Evolutionary conservation across 1,140 invertebrate genomes (phyloP).

Genomic region (Adelges cooleyi): DNA sequence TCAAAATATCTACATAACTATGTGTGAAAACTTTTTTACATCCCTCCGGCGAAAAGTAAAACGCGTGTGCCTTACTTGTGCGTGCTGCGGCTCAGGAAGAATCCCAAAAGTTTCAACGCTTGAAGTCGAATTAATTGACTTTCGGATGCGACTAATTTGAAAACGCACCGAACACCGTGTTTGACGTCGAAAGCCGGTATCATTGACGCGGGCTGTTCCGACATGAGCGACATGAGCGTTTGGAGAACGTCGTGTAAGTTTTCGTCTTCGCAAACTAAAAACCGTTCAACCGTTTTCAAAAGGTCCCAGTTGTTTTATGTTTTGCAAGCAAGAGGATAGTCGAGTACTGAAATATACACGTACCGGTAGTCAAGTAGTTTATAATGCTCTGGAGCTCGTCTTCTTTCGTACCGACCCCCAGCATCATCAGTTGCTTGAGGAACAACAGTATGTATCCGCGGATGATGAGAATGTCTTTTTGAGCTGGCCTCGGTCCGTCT

Average conservation of each 20-base stretch:
- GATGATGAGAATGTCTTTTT: conserved; percentile 88
- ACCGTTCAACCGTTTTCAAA: too few relatives aligned
- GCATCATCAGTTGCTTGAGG: conserved; percentile 91
- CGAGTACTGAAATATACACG: too few relatives aligned
- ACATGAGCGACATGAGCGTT: conserved; percentile 93
- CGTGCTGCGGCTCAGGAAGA: conserved; percentile 88
- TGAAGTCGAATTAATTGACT: conserved; percentile 92
- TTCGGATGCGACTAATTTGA: conserved; percentile 88
- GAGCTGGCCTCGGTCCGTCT: conserved; percentile 86
- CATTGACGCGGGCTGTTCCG: conserved; percentile 95
- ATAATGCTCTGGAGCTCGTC: conserved; percentile 97
- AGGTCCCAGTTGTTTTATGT: too few relatives aligned
- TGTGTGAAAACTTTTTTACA: too few relatives aligned
- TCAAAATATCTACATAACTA: too few relatives aligned
- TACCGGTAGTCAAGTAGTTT: conserved; percentile 92
- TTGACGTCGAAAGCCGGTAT: conserved; percentile 97
- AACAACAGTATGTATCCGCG: conserved; percentile 90
- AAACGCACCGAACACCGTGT: conserved; percentile 89
- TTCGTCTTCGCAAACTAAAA: conserved; percentile 72
- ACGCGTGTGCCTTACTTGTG: conserved; percentile 58
- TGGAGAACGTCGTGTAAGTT: conserved; percentile 96
- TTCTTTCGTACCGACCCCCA: conserved; percentile 92
- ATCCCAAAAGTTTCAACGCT: conserved; percentile 87
- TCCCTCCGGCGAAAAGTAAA: too few relatives aligned
- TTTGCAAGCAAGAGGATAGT: too few relatives aligned